Evolutionary conservation across 2,888 invertebrate genomes (phyloP).

Genomic region (Dastarcus helophoroides): DNA sequence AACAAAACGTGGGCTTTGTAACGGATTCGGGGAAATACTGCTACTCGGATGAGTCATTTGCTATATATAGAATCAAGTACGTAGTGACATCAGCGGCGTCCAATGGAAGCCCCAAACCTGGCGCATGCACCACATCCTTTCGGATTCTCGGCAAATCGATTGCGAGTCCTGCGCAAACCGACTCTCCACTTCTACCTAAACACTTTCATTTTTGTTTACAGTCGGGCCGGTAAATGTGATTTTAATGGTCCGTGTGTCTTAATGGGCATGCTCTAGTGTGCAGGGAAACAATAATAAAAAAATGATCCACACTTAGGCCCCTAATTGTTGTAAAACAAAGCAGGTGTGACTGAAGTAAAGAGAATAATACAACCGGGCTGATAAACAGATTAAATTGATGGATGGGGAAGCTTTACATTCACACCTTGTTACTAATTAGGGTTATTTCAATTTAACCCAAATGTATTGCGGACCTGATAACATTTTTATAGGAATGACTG

Average conservation of each 20-base stretch:
- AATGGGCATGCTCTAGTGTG: no score
- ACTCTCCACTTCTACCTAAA: conserved; percentile 9
- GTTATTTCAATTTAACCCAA: no score
- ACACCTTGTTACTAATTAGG: no score
- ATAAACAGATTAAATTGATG: no score
- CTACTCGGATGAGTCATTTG: conserved; percentile 33
- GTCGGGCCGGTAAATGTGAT: conserved; percentile 15
- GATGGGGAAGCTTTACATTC: no score
- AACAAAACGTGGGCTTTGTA: conserved; percentile 7
- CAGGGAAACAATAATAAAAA: no score
- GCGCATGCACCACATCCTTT: conserved; percentile 23
- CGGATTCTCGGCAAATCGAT: conserved; percentile 27
- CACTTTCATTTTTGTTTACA: conserved; percentile 21
- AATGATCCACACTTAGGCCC: no score
- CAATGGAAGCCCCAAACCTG: conserved; percentile 24
- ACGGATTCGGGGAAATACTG: conserved; percentile 31
- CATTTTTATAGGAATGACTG: no score
- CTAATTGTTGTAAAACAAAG: no score
- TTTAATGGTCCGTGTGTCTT: conserved; percentile 19
- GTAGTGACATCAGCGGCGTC: conserved; percentile 28
- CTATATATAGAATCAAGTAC: conserved; percentile 33
- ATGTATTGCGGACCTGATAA: no score
- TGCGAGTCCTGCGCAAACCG: conserved; percentile 15
- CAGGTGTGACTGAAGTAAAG: no score
- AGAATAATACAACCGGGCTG: no score